Evolutionary conservation across 2,888 invertebrate species (phyloP).

Genomic region (Cotesia congregata): DNA sequence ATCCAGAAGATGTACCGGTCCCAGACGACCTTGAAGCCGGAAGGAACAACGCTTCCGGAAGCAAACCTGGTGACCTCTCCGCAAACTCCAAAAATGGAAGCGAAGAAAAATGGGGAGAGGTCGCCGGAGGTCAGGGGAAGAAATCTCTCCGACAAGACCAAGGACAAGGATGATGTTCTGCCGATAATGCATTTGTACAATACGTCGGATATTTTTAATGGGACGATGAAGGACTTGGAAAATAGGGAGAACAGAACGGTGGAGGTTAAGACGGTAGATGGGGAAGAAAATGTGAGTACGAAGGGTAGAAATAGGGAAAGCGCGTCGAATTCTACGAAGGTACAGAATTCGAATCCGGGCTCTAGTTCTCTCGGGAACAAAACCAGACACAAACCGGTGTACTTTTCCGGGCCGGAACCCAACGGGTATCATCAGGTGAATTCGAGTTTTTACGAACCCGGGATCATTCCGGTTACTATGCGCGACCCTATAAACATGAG

Average conservation of each 20-base stretch:
- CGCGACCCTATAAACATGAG: conserved; percentile 63
- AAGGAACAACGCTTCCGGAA: conserved; percentile 40
- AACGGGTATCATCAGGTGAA: conserved; percentile 57
- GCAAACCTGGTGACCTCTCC: conserved; percentile 32
- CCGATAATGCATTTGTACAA: conserved; percentile 68
- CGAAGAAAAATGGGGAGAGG: conserved; percentile 50
- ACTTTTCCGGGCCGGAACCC: conserved; percentile 57
- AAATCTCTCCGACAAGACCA: conserved; percentile 61
- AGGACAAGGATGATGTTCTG: conserved; percentile 64
- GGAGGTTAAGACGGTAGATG: too few species aligned
- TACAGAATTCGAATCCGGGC: conserved; percentile 34
- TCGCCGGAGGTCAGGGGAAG: conserved; percentile 63
- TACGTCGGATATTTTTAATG: conserved; percentile 65
- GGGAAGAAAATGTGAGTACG: too few species aligned
- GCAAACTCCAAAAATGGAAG: conserved; percentile 16
- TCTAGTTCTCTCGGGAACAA: conserved; percentile 46
- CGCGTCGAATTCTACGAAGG: conserved; percentile 30
- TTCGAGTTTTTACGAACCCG: conserved; percentile 57
- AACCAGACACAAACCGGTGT: conserved; percentile 55
- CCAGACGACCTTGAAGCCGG: conserved; percentile 46
- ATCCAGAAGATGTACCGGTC: conserved; percentile 65
- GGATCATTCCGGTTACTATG: conserved; percentile 57
- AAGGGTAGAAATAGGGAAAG: conserved; percentile 4
- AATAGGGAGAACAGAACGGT: conserved; percentile 12
- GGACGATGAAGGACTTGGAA: conserved; percentile 47